Percentiles rank a stretch among this genome's conserved stretches.
phyloP scores from a whole-genome alignment of 2,113 vertebrate genomes.

The Gobius niger region DNA sequence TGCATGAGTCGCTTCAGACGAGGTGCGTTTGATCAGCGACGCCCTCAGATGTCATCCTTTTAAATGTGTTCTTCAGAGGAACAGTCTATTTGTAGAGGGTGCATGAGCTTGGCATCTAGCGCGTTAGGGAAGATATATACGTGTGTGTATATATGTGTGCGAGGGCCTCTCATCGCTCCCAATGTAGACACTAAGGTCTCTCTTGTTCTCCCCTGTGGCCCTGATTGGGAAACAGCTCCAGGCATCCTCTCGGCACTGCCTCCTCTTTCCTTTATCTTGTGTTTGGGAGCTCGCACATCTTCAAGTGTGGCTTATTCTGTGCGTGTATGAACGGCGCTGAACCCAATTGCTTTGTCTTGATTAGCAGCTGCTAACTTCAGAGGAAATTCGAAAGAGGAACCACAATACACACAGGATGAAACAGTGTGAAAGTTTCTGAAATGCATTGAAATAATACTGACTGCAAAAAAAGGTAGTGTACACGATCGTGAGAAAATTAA shows the following conservation, averaged over 20 bases:
- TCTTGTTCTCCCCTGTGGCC: slow-evolving; percentile 61
- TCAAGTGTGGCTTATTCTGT: background rate
- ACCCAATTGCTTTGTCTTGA: slow-evolving; percentile 38
- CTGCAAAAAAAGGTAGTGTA: background rate
- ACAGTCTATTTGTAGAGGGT: slow-evolving; percentile 50
- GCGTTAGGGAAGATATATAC: slow-evolving; percentile 15
- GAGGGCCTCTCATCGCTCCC: slow-evolving; percentile 59
- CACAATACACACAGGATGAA: slow-evolving; percentile 15
- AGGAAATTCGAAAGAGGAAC: background rate
- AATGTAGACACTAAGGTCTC: slow-evolving; percentile 55
- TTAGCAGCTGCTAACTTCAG: slow-evolving; percentile 54
- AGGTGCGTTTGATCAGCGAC: slow-evolving; percentile 55
- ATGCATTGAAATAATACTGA: slow-evolving; percentile 16
- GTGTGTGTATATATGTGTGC: slow-evolving; percentile 20
- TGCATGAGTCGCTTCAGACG: slow-evolving; percentile 50
- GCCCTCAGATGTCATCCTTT: slow-evolving; percentile 45
- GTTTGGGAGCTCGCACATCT: slow-evolving; percentile 3
- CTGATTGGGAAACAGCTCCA: slow-evolving; percentile 69
- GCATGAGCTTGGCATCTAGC: slow-evolving; percentile 17
- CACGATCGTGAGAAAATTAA: background rate
- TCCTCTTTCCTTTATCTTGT: slow-evolving; percentile 40
- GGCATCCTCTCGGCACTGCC: slow-evolving; percentile 60
- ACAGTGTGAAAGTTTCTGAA: slow-evolving; percentile 1
- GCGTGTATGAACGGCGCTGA: slow-evolving; percentile 10
- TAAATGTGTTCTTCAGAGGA: slow-evolving; percentile 46